Base-by-base conservation (phyloP, 2,888 invertebrate species). In the Poecilobothrus nobilitatus region DNA sequence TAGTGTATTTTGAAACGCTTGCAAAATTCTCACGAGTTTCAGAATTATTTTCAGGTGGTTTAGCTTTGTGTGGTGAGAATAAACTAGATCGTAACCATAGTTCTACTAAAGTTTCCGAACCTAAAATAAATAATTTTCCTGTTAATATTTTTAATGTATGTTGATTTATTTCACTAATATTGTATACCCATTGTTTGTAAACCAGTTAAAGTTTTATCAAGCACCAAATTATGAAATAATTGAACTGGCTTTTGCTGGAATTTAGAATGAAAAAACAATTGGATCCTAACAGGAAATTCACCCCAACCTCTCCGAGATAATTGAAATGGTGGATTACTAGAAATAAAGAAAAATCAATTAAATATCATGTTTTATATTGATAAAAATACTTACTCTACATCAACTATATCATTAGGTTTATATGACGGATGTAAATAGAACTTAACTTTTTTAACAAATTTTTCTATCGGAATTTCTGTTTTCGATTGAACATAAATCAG, bases 281-380 rank as follows among this genome's bases (percentile, higher is more conserved):
- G 91, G 3, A 94, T 85, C 67, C 90, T 83, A 7, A 94, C 85
- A 0, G 92, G 92, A 82, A 95, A 95, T 83, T 95, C 95, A 15
- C 95, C 95, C 95, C 95, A 95, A 21, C 95, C 95, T 70, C 92
- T 86, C 61, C 94, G 85, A 0, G 91, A 88, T 69, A 95, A 79
- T 81, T 94, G 92, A 84, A 91, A 95, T 0, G 95, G 95, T 0
- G 91, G 85, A 53, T 87, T 84, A 69, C 91, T 91, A 53, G 34
- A 72, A 67, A 20, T 37, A 44, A 1, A 44, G 27, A 2, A 68
- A 41, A 18, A 20, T 33, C 63, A 63, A 9, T 8, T 65, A 69
- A 67, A 68, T 67, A 21, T 37, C 53, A n/a, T n/a, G n/a, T 53
- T 4, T 27, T 27, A 5, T 27, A 4, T 27, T 27, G 27, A 44